Evolutionary conservation across 2,797 vertebrate genomes (phyloP), one percentile per base, ranked within the genome.

Genomic region (Megaceryle alcyon): DNA sequence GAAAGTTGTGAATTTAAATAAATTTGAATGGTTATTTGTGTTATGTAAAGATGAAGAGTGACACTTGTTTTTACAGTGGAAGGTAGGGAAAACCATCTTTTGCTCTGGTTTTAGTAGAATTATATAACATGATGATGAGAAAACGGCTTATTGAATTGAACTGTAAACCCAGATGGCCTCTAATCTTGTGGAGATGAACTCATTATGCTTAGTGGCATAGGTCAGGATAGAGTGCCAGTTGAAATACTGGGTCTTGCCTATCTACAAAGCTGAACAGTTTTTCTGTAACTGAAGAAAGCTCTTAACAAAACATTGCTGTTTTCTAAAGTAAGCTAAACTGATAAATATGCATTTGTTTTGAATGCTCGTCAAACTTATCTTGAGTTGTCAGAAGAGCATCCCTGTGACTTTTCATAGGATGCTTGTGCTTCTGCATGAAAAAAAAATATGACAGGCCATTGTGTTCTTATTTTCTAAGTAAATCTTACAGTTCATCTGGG

Each of bases 141-240:
- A 86, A 82, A 81, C 3, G 0, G 85, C 80, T 95, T 96, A 86
- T 72, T 69, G 79, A 95, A 65, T 59, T 66, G 66, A 33, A 21
- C 70, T 76, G 79, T 94, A 92, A 94, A 95, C 81, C 59, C 92
- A 94, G 91, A 94, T 94, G 95, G 82, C 90, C 79, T 91, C 48
- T 95, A 83, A 96, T 96, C 87, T 94, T 88, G 78, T 63, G 21
- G 12, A 59, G 64, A 72, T 63, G 72, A 89, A 56, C 43, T 92
- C 43, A 7, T 61, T 71, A 43, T 57, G 39, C 59, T 79, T 53
- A 66, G 65, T 76, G 59, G 44, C n/a, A 23, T 29, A 53, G 70
- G 82, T 90, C 79, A 88, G 59, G 46, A n/a, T 44, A 9, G 65
- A 75, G 49, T 64, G 18, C 65, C 41, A 14, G 18, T 37, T 64